These are phyloP conservation scores for Leptarthrus brevirostris DNA, from an alignment of 2,888 invertebrate species.

Conservation along the genomic window DNA sequence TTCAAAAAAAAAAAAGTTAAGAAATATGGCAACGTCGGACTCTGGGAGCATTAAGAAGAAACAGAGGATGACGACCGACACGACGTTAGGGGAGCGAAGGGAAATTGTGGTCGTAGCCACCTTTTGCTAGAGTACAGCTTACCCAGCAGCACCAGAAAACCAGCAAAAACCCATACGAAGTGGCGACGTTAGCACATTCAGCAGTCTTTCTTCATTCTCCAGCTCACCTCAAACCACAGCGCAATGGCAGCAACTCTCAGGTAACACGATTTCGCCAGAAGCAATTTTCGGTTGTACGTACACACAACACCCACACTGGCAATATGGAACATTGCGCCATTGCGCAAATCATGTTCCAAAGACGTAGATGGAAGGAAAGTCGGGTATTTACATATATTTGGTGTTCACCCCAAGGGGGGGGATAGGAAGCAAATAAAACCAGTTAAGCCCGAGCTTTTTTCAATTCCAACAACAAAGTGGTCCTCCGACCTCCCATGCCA, in stretches of 20 bases:
- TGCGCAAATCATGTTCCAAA: constrained; percentile 38
- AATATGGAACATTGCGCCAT: constrained; percentile 39
- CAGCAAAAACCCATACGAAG: constrained; percentile 17
- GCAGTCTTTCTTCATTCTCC: constrained; percentile 26
- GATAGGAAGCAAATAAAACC: neutral
- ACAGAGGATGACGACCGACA: too few relatives aligned
- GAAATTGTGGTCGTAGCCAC: constrained; percentile 1
- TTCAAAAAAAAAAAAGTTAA: constrained; percentile 2
- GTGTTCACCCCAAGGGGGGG: neutral
- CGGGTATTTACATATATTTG: neutral
- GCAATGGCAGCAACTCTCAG: constrained; percentile 17
- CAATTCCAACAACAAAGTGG: neutral
- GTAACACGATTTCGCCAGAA: constrained; percentile 36
- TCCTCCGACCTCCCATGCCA: neutral
- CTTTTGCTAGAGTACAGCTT: neutral
- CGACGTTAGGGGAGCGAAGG: too few relatives aligned
- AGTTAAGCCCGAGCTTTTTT: neutral
- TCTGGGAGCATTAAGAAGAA: neutral
- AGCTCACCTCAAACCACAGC: constrained; percentile 8
- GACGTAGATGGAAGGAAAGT: constrained; percentile 2
- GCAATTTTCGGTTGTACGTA: constrained; percentile 27
- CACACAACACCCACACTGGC: constrained; percentile 15
- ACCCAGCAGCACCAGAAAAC: neutral
- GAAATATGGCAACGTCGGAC: constrained; percentile 27
- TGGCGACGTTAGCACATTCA: constrained; percentile 27